Conservation (phyloP, 2,797 vertebrate species). For the Pachyuromys duprasi region DNA sequence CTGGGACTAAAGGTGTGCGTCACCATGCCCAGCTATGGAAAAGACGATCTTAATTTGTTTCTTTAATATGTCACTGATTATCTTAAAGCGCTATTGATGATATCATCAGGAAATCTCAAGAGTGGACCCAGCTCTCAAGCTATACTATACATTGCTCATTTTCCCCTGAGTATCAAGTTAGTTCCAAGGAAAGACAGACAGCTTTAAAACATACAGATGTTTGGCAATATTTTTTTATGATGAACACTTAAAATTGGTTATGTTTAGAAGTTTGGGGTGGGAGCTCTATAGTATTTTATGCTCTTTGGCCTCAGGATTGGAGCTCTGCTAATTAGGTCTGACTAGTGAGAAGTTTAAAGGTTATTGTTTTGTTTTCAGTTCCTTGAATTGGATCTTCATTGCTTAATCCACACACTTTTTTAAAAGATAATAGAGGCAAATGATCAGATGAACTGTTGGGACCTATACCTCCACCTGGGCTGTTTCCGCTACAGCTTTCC, state of each 20-base stretch:
- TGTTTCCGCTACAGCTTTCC: not conserved
- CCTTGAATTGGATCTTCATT: not conserved
- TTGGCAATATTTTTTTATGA: not conserved
- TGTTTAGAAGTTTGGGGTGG: not conserved
- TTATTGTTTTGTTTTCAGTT: not conserved
- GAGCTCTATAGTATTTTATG: not conserved
- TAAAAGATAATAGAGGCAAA: constrained; percentile 18
- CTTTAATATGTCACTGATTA: not conserved
- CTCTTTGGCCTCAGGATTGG: fast-evolving
- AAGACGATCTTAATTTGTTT: not conserved
- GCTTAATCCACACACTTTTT: not conserved
- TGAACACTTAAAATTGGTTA: not conserved
- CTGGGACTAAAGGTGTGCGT: too few relatives aligned
- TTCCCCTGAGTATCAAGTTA: not conserved
- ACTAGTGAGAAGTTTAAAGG: not conserved
- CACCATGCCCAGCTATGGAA: too few relatives aligned
- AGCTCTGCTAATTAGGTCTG: not conserved
- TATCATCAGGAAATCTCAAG: not conserved
- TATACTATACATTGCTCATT: not conserved
- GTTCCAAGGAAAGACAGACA: not conserved
- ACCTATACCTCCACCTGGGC: not conserved
- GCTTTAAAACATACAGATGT: not conserved
- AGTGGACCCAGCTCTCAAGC: not conserved
- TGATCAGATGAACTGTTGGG: not conserved
- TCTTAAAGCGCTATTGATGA: not conserved